phyloP scores from a whole-genome alignment of 2,888 invertebrate genomes.

The Ctena decussata region DNA sequence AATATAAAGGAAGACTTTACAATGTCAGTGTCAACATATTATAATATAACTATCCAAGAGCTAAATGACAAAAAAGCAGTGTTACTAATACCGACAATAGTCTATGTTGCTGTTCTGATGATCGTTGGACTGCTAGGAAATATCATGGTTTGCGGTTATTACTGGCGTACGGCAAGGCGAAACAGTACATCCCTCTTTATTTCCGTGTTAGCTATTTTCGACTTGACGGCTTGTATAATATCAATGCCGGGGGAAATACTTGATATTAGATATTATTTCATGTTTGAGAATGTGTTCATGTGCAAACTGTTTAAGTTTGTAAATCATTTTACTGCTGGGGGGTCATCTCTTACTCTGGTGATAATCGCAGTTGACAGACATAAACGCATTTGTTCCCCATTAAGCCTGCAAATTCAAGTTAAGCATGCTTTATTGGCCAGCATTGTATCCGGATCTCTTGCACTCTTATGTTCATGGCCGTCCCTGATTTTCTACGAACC shows the following conservation, averaged over 20 bases:
- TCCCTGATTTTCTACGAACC: slow-evolving; percentile 62
- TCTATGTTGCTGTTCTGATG: slow-evolving; percentile 71
- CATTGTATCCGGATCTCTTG: slow-evolving; percentile 38
- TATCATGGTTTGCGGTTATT: slow-evolving; percentile 73
- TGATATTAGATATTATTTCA: slow-evolving; percentile 73
- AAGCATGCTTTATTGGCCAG: slow-evolving; percentile 63
- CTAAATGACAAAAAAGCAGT: slow-evolving; percentile 67
- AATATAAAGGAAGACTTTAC: no score
- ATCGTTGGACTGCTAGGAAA: slow-evolving; percentile 76
- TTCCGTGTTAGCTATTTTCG: slow-evolving; percentile 71
- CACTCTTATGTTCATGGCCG: slow-evolving; percentile 56
- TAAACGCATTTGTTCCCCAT: slow-evolving; percentile 62
- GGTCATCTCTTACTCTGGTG: slow-evolving; percentile 69
- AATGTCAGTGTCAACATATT: no score
- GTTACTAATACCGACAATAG: slow-evolving; percentile 71
- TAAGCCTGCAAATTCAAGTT: slow-evolving; percentile 59
- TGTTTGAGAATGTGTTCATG: slow-evolving; percentile 66
- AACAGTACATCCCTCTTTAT: slow-evolving; percentile 74
- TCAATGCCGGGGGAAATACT: slow-evolving; percentile 78
- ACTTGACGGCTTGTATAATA: slow-evolving; percentile 71
- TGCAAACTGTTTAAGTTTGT: slow-evolving; percentile 74
- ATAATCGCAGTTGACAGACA: slow-evolving; percentile 74
- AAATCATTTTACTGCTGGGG: slow-evolving; percentile 64
- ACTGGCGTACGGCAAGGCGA: slow-evolving; percentile 62
- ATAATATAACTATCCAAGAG: background rate